phyloP scores from a whole-genome alignment of 2,113 vertebrate genomes.

The Saccopteryx bilineata region DNA sequence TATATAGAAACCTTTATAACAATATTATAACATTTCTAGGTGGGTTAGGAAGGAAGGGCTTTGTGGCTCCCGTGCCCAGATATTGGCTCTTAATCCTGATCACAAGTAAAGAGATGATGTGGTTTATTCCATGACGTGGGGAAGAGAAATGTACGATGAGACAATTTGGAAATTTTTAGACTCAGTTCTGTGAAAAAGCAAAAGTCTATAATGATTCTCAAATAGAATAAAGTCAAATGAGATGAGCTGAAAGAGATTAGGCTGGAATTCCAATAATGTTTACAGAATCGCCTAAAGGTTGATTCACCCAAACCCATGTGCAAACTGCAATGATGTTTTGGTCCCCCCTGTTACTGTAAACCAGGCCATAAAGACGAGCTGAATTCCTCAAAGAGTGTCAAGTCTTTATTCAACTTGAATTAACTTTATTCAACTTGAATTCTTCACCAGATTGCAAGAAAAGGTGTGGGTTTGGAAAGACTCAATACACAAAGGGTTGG shows the following conservation, averaged over 20 bases:
- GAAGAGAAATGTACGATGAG: not conserved
- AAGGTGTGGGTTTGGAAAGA: not conserved
- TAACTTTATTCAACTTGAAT: not conserved
- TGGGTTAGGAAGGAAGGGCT: not conserved
- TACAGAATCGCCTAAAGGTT: not conserved
- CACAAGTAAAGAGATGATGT: not conserved
- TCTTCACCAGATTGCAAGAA: not conserved
- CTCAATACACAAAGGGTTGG: not conserved
- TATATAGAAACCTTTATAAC: not conserved
- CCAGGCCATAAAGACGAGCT: not conserved
- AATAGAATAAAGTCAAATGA: not conserved
- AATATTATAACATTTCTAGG: not conserved
- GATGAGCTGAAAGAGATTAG: not conserved
- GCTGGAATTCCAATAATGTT: not conserved
- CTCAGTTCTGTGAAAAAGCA: not conserved
- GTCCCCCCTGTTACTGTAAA: not conserved
- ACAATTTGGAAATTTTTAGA: not conserved
- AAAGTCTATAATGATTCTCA: not conserved
- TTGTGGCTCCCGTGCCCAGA: not conserved
- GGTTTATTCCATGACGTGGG: not conserved
- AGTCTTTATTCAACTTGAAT: not conserved
- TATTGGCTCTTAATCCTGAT: not conserved
- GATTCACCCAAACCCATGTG: not conserved
- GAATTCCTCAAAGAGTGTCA: not conserved
- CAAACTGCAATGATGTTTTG: not conserved